Percentiles rank a stretch among this genome's conserved stretches.
Evolutionary conservation across 2,888 invertebrate species (phyloP).

Genomic region (Xanthorhoe spadicearia): DNA sequence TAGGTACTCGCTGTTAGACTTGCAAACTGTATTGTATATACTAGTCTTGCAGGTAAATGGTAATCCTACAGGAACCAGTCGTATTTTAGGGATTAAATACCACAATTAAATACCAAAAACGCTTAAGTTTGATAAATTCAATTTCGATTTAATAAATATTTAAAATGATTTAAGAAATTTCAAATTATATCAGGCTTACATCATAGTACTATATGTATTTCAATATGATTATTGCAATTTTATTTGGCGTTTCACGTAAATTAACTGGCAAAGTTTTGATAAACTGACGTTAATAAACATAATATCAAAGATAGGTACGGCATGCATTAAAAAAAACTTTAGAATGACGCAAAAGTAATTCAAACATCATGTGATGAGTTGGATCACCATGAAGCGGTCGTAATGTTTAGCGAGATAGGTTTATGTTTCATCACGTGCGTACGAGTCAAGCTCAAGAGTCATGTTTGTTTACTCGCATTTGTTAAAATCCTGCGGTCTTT

Average conservation of each 20-base stretch:
- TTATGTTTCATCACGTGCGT: constrained; percentile 1
- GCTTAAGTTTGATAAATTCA: not conserved
- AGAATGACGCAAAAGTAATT: constrained; percentile 19
- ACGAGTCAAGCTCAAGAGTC: not conserved
- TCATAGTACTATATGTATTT: too few relatives aligned
- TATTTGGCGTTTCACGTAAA: not conserved
- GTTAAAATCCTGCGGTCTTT: not conserved
- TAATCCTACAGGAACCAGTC: too few relatives aligned
- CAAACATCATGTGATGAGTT: constrained; percentile 22
- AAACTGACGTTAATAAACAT: not conserved
- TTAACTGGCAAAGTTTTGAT: not conserved
- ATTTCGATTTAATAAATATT: too few relatives aligned
- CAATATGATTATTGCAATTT: not conserved
- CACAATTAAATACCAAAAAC: too few relatives aligned
- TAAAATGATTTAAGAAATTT: too few relatives aligned
- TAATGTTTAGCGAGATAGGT: constrained; percentile 5
- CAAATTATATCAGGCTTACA: not conserved
- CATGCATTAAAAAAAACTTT: constrained; percentile 3
- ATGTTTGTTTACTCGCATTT: not conserved
- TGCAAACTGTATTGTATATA: too few relatives aligned
- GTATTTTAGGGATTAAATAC: too few relatives aligned
- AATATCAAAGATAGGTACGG: not conserved
- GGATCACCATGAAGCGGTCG: constrained; percentile 9
- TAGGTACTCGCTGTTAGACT: too few relatives aligned
- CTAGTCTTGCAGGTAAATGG: too few relatives aligned